Conservation (phyloP, 1,140 invertebrate species). For the Drosophila leontia region DNA sequence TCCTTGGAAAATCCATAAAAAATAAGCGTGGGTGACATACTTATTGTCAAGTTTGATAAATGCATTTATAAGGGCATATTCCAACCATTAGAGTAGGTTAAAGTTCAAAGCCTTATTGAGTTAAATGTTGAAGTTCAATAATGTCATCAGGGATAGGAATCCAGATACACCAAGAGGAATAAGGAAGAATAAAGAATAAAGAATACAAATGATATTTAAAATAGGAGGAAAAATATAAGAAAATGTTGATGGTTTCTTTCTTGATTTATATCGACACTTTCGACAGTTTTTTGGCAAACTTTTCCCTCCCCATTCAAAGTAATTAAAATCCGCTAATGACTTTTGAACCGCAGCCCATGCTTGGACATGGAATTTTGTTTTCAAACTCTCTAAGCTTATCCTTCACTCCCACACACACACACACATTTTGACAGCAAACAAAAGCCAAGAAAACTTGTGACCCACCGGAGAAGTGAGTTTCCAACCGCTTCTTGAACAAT, state of each 20-base stretch:
- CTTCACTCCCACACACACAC: conserved; percentile 5
- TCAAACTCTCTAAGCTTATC: conserved; percentile 19
- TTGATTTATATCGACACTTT: neutral
- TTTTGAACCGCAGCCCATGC: conserved; percentile 16
- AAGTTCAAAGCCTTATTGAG: conserved; percentile 18
- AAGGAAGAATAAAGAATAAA: neutral
- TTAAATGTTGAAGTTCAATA: conserved; percentile 35
- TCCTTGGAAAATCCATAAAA: neutral
- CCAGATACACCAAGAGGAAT: neutral
- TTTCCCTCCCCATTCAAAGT: neutral
- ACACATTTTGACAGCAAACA: conserved; percentile 11
- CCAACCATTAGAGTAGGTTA: conserved; percentile 3
- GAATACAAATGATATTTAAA: neutral
- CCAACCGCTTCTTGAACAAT: conserved; percentile 17
- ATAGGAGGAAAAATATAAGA: neutral
- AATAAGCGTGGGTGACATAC: neutral
- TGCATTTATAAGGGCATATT: conserved; percentile 9
- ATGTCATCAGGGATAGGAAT: neutral
- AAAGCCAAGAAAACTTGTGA: conserved; percentile 14
- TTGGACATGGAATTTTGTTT: conserved; percentile 4
- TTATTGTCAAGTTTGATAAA: conserved; percentile 13
- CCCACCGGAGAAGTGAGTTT: neutral
- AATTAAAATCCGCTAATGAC: conserved; percentile 29
- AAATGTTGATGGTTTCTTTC: neutral
- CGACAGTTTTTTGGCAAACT: neutral